Conservation (phyloP, 2,797 vertebrate species). For the Enteromius trimaculatus region DNA sequence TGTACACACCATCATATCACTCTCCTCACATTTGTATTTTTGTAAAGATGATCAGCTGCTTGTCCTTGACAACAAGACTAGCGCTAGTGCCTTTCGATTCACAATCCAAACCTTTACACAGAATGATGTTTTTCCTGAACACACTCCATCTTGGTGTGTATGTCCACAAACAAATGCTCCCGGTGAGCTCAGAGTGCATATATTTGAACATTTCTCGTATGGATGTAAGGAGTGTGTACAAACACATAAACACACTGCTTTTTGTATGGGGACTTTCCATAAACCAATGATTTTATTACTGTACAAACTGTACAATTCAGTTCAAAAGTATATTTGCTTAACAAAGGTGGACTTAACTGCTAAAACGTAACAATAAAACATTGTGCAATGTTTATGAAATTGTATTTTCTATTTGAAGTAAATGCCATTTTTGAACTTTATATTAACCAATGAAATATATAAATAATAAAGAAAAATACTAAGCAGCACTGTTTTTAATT, state of each 20-base stretch:
- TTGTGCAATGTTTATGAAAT: neutral
- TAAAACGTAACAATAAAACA: neutral
- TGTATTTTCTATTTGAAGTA: neutral
- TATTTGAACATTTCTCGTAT: neutral
- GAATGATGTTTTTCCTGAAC: neutral
- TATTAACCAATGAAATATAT: neutral
- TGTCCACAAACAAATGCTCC: slow-evolving; percentile 22
- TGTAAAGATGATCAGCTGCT: neutral
- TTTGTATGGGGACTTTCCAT: neutral
- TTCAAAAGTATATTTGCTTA: too few relatives aligned
- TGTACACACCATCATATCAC: neutral
- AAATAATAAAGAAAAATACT: neutral
- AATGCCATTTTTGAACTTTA: neutral
- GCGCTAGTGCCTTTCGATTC: neutral
- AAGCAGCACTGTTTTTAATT: neutral
- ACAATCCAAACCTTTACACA: neutral
- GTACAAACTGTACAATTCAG: too few relatives aligned
- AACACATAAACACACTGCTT: neutral
- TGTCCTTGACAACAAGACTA: slow-evolving; percentile 11
- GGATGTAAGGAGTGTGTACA: neutral
- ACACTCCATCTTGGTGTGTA: neutral
- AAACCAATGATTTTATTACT: too few relatives aligned
- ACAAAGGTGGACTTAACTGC: neutral
- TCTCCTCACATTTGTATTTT: neutral
- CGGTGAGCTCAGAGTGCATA: neutral